Conservation (phyloP, 2,797 vertebrate genomes). For the Anniella stebbinsi region DNA sequence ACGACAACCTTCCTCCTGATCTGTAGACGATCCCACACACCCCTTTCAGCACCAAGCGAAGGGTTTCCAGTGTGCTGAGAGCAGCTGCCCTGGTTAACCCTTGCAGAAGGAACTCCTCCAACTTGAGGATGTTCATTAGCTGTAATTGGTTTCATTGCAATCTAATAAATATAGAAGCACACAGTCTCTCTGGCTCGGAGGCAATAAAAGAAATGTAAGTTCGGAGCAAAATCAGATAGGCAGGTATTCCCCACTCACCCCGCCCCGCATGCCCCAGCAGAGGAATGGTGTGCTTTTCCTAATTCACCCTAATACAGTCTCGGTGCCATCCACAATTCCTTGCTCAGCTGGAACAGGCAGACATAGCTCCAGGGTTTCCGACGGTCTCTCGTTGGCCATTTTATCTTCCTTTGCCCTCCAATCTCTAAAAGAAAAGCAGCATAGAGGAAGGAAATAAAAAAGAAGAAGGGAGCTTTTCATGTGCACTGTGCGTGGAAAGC, state of each 20-base stretch:
- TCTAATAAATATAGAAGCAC: not conserved
- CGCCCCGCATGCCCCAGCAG: not conserved
- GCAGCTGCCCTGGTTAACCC: not conserved
- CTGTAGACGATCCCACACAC: not conserved
- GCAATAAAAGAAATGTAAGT: not conserved
- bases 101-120: too few relatives aligned
- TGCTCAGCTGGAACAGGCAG: not conserved
- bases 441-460: not conserved
- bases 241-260: not conserved
- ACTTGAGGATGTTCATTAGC: not conserved
- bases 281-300: not conserved
- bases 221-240: not conserved
- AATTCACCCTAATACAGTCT: not conserved
- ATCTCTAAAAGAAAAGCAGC: not conserved
- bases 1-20: not conserved
- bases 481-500: not conserved
- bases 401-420: not conserved
- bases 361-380: not conserved
- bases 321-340: not conserved
- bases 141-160: not conserved
- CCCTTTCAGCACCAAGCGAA: not conserved
- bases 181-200: not conserved
- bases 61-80: not conserved
- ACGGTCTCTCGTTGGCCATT: not conserved
- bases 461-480: not conserved